Evolutionary conservation across 2,113 vertebrate genomes (phyloP).

Genomic region (Poecilia latipinna): DNA sequence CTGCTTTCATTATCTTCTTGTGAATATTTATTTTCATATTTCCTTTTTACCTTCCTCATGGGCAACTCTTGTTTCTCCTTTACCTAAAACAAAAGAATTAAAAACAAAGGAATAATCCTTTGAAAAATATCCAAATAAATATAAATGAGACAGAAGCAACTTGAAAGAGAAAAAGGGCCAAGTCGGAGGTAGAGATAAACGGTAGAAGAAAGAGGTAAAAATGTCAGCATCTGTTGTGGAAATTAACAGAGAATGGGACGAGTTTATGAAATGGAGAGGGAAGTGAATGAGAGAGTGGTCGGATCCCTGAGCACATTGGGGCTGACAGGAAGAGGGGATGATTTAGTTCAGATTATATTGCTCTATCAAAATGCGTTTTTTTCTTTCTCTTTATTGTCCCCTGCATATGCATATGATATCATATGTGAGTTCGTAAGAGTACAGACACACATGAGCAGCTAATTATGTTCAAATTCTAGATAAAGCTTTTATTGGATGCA

Average conservation of each 20-base stretch:
- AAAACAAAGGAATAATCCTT: no score
- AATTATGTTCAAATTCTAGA: neutral
- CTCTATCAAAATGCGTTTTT: slow-evolving; percentile 42
- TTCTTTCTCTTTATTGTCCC: no score
- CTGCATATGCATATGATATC: no score
- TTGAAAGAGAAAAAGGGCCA: no score
- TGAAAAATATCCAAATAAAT: neutral
- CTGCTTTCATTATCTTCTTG: no score
- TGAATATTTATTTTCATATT: no score
- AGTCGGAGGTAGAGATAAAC: neutral
- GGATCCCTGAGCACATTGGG: slow-evolving; percentile 71
- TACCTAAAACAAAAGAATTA: neutral
- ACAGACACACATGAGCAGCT: neutral
- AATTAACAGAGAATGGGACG: slow-evolving; percentile 62
- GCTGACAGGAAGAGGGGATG: slow-evolving; percentile 76
- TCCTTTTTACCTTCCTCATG: neutral
- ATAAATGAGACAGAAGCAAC: neutral
- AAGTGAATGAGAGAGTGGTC: slow-evolving; percentile 7
- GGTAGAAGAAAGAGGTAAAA: slow-evolving; percentile 1
- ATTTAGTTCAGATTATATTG: slow-evolving; percentile 88
- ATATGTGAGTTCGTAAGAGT: no score
- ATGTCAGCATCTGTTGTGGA: slow-evolving; percentile 83
- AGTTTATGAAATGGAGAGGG: slow-evolving; percentile 36
- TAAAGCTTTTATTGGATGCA: neutral
- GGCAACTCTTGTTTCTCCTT: neutral